phyloP scores from a whole-genome alignment of 2,888 invertebrate genomes.

The Actias luna region DNA sequence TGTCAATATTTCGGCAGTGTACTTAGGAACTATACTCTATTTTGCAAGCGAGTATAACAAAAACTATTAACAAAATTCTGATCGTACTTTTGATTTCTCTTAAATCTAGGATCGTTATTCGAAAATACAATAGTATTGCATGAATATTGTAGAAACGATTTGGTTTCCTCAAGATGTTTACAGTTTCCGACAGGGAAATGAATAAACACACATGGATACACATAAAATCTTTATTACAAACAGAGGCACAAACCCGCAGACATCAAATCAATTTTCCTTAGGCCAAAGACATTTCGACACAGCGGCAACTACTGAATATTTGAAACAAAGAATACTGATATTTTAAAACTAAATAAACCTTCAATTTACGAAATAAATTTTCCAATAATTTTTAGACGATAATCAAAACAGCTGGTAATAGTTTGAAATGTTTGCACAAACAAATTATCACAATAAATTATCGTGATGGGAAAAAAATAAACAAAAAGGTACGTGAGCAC shows the following conservation, averaged over 20 bases:
- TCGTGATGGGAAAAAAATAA: conserved; percentile 42
- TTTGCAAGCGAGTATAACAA: neutral
- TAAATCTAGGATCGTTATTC: no score
- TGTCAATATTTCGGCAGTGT: neutral
- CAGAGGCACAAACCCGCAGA: neutral
- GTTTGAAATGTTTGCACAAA: conserved; percentile 56
- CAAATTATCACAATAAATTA: conserved; percentile 50
- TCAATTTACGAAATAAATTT: conserved; percentile 50
- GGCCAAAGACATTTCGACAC: neutral
- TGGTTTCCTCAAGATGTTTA: no score
- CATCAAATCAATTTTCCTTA: neutral
- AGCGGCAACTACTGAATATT: neutral
- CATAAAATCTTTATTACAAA: no score
- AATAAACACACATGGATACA: no score
- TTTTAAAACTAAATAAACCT: conserved; percentile 41
- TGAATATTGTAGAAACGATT: no score
- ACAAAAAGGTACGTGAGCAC: conserved; percentile 42
- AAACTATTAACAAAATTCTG: neutral
- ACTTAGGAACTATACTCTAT: no score
- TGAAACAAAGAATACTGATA: neutral
- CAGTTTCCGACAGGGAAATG: no score
- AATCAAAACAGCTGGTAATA: conserved; percentile 52
- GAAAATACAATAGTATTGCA: no score
- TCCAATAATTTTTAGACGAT: conserved; percentile 31
- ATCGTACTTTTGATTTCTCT: neutral